These are phyloP conservation scores for Pristionchus japonicus DNA, from an alignment of 2,888 invertebrate genomes.

Conservation along the genomic window DNA sequence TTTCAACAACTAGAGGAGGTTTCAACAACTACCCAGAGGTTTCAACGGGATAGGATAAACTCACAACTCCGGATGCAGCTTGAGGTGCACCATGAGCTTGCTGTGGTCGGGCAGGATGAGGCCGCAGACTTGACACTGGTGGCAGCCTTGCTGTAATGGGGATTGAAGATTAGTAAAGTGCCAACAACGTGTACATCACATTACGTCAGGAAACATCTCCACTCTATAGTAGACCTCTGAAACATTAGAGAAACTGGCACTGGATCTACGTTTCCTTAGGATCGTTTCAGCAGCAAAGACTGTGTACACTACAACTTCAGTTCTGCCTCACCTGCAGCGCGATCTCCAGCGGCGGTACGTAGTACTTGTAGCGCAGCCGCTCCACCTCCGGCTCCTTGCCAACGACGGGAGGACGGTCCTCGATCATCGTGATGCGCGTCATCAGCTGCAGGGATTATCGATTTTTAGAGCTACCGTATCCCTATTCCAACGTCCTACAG, in stretches of 20 bases:
- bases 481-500: not conserved
- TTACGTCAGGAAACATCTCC: too few species aligned
- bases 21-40: too few species aligned
- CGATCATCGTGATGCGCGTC: not conserved
- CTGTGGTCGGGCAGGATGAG: not conserved
- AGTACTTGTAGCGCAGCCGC: slow-evolving; percentile 27
- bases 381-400: not conserved
- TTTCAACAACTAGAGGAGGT: too few species aligned
- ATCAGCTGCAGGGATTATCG: not conserved
- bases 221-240: too few species aligned
- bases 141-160: not conserved
- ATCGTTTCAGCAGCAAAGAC: too few species aligned
- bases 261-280: too few species aligned
- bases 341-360: not conserved
- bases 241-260: too few species aligned
- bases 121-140: not conserved
- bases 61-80: not conserved
- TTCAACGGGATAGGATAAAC: too few species aligned
- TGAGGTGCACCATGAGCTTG: not conserved
- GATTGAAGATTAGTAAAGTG: not conserved
- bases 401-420: not conserved
- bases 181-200: too few species aligned
- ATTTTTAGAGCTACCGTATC: not conserved
- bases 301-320: not conserved
- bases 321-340: not conserved